These are phyloP conservation scores for Elaphurus davidianus DNA, from an alignment of 2,113 vertebrate genomes.

Conservation along the genomic window DNA sequence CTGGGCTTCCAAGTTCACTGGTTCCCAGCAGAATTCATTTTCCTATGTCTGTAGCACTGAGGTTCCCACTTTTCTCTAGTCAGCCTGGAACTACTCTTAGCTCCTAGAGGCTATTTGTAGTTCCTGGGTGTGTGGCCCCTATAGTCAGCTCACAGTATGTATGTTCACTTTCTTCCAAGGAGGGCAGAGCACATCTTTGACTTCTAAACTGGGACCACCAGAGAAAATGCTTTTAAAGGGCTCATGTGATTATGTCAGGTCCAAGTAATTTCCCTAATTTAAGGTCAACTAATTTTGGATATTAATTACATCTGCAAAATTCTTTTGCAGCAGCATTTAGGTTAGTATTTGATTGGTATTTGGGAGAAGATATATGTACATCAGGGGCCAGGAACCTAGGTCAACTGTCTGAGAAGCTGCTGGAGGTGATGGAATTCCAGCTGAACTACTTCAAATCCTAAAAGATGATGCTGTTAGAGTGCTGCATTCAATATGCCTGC, in stretches of 20 bases:
- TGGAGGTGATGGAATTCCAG: not conserved
- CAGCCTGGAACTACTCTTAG: no score
- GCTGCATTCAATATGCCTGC: not conserved
- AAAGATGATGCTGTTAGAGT: not conserved
- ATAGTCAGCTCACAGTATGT: no score
- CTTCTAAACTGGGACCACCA: not conserved
- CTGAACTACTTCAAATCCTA: not conserved
- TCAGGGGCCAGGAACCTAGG: not conserved
- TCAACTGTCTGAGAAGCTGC: not conserved
- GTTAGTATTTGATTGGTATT: not conserved
- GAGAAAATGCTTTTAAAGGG: not conserved
- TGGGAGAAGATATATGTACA: not conserved
- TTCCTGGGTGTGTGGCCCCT: not conserved
- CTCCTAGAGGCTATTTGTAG: not conserved
- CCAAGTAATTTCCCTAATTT: not conserved
- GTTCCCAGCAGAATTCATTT: not conserved
- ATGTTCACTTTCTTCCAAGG: not conserved
- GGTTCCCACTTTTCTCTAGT: not conserved
- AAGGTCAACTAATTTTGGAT: not conserved
- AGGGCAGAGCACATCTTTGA: not conserved
- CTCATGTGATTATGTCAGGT: not conserved
- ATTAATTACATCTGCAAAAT: not conserved
- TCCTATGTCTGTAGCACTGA: not conserved
- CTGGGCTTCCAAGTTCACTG: not conserved
- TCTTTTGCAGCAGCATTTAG: not conserved